Evolutionary conservation across 2,888 invertebrate species (phyloP).

Genomic region (Pristionchus japonicus): DNA sequence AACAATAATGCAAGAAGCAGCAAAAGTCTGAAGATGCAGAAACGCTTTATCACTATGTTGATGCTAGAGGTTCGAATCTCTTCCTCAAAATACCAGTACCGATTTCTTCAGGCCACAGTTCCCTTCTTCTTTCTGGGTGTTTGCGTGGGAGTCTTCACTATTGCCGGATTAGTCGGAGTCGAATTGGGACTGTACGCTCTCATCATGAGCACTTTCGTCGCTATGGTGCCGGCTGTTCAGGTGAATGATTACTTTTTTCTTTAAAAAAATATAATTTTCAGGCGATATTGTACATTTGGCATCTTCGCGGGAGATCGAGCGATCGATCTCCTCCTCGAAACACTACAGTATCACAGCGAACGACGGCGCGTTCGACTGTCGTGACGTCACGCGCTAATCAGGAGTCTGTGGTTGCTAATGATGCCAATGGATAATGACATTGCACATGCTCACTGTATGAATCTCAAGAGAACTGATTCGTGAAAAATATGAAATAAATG

Average conservation of each 20-base stretch:
- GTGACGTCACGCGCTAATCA: too few species aligned
- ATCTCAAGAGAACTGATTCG: too few species aligned
- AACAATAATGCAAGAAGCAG: not conserved
- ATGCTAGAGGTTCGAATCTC: not conserved
- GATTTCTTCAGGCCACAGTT: not conserved
- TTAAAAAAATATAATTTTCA: not conserved
- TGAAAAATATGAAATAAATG: too few species aligned
- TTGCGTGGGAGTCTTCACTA: not conserved
- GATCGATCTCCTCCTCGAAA: not conserved
- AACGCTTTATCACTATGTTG: not conserved
- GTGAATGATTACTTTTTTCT: not conserved
- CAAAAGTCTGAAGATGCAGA: not conserved
- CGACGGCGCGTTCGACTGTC: not conserved
- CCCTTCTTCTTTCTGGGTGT: conserved; percentile 21
- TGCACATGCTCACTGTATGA: too few species aligned
- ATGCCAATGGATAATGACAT: too few species aligned
- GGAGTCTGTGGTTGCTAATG: too few species aligned
- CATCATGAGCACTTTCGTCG: not conserved
- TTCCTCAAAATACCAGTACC: not conserved
- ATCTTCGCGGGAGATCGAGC: not conserved
- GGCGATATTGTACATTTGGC: not conserved
- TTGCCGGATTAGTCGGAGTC: not conserved
- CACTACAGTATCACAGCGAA: not conserved
- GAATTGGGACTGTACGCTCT: not conserved
- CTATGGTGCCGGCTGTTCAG: not conserved